phyloP scores from a whole-genome alignment of 2,113 vertebrate species.

The Vidua chalybeata region DNA sequence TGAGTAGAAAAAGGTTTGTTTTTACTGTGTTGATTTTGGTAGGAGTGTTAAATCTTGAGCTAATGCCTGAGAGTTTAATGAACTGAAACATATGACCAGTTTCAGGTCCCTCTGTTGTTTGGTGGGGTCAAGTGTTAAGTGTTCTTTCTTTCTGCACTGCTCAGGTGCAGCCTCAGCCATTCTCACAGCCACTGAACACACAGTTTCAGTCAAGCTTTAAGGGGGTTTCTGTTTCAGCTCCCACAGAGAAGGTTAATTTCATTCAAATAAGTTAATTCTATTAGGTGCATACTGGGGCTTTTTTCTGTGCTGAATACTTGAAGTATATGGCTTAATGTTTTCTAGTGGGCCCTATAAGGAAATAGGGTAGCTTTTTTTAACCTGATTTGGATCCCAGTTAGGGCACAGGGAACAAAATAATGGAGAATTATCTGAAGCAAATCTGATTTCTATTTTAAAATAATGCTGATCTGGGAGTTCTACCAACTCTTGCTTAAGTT shows the following conservation, averaged over 20 bases:
- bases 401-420: not conserved
- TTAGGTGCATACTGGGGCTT: not conserved
- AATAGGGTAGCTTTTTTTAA: not conserved
- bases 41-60: not conserved
- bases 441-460: not conserved
- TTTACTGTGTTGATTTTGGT: not conserved
- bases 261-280: not conserved
- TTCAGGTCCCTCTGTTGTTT: not conserved
- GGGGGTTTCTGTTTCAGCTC: not conserved
- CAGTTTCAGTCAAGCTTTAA: not conserved
- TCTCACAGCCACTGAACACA: not conserved
- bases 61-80: not conserved
- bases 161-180: not conserved
- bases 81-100: not conserved
- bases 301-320: not conserved
- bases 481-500: not conserved
- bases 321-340: not conserved
- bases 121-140: fast-evolving
- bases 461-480: not conserved
- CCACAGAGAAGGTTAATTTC: not conserved
- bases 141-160: not conserved
- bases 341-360: not conserved
- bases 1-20: not conserved
- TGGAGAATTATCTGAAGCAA: not conserved
- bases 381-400: not conserved